phyloP scores from a whole-genome alignment of 2,888 invertebrate species.

The Meteorus colon region DNA sequence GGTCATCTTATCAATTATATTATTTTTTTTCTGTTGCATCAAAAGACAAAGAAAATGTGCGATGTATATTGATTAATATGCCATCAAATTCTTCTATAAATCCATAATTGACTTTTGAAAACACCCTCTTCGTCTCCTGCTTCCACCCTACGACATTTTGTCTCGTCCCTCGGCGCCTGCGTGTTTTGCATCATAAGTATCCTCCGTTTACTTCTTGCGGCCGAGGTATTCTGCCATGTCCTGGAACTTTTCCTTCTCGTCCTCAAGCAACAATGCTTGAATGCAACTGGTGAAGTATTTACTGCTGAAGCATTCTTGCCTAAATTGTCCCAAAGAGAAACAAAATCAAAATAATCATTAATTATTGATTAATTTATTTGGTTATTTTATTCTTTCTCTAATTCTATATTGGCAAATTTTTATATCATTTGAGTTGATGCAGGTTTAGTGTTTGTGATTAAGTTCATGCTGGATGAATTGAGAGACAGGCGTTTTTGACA shows the following conservation, averaged over 20 bases:
- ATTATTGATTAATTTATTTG: not conserved
- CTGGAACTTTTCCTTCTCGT: conserved; percentile 85
- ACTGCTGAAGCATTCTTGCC: conserved; percentile 86
- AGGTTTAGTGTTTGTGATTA: not conserved
- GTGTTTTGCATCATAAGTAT: conserved; percentile 53
- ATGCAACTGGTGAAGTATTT: conserved; percentile 88
- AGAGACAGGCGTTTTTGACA: not conserved
- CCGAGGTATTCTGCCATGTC: conserved; percentile 88
- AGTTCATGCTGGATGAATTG: not conserved
- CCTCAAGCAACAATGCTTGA: conserved; percentile 84
- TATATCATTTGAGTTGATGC: not conserved
- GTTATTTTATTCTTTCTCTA: not conserved
- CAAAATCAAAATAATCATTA: no score
- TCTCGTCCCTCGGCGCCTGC: conserved; percentile 54
- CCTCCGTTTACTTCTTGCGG: conserved; percentile 74
- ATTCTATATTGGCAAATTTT: not conserved
- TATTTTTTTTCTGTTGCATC: not conserved
- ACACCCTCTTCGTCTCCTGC: conserved; percentile 24
- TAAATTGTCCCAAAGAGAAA: conserved; percentile 66
- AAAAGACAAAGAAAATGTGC: not conserved
- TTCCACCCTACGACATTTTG: conserved; percentile 19
- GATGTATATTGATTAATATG: not conserved
- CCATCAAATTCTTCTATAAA: not conserved
- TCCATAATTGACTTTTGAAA: not conserved
- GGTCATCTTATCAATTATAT: not conserved